phyloP scores from a whole-genome alignment of 2,797 vertebrate genomes.

The Gobionotothen gibberifrons region DNA sequence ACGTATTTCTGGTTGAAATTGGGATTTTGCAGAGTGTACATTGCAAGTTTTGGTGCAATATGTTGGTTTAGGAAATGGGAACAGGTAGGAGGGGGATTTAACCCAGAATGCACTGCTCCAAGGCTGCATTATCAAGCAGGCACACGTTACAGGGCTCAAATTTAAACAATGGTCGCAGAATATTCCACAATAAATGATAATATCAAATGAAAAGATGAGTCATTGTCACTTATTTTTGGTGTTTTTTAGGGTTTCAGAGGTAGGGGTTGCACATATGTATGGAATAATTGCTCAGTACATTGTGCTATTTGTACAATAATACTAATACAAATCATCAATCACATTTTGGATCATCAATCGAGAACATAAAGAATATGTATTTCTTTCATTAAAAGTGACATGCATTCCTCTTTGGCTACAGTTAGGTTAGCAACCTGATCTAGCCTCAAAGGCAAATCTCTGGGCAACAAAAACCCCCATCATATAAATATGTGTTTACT shows the following conservation, averaged over 20 bases:
- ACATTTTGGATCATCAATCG: not conserved
- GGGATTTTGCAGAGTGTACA: not conserved
- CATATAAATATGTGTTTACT: not conserved
- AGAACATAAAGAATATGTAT: not conserved
- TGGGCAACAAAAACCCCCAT: not conserved
- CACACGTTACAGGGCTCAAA: not conserved
- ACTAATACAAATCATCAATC: not conserved
- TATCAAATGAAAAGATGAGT: not conserved
- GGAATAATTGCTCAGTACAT: not conserved
- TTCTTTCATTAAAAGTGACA: not conserved
- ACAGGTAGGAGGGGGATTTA: not conserved
- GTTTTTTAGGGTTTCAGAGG: not conserved
- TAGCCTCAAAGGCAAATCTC: conserved; percentile 30
- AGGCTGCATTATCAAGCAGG: not conserved
- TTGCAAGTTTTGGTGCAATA: not conserved
- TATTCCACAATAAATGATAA: not conserved
- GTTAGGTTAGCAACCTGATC: not conserved
- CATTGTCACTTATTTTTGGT: not conserved
- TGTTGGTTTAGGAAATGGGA: conserved; percentile 7
- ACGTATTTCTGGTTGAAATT: conserved; percentile 8
- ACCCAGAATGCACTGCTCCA: not conserved
- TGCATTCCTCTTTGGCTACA: too few species aligned
- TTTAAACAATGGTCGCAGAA: not conserved
- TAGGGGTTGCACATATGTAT: not conserved
- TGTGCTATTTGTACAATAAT: not conserved